phyloP scores from a whole-genome alignment of 2,113 vertebrate genomes.

The Forbesichthys papilliferus region DNA sequence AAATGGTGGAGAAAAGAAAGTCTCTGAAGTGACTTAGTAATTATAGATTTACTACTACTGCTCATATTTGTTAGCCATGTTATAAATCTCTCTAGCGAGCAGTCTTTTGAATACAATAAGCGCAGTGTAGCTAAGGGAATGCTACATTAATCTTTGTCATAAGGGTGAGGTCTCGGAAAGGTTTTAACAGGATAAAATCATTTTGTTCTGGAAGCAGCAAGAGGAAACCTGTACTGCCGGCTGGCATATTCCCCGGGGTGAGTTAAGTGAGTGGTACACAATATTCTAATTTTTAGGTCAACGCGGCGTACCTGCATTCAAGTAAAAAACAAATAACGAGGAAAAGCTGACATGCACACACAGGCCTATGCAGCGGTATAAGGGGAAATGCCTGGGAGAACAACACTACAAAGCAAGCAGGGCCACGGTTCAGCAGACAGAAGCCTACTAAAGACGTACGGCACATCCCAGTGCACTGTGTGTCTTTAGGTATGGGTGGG shows the following conservation, averaged over 20 bases:
- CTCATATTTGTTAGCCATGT: slow-evolving; percentile 10
- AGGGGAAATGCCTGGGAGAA: not conserved
- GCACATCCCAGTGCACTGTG: not conserved
- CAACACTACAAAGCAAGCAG: not conserved
- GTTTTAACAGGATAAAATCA: slow-evolving; percentile 16
- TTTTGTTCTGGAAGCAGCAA: slow-evolving; percentile 40
- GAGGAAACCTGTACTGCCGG: slow-evolving; percentile 54
- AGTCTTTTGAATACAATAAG: not conserved
- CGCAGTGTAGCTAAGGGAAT: slow-evolving; percentile 26
- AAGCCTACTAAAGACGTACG: too few relatives aligned
- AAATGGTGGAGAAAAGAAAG: too few relatives aligned
- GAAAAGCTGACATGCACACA: not conserved
- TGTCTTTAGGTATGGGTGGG: not conserved
- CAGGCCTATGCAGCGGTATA: slow-evolving; percentile 3
- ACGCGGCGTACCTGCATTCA: not conserved
- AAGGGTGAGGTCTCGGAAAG: slow-evolving; percentile 23
- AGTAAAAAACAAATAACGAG: too few relatives aligned
- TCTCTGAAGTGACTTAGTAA: too few relatives aligned
- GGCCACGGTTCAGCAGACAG: not conserved
- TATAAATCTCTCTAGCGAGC: not conserved
- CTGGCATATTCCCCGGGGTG: slow-evolving; percentile 50
- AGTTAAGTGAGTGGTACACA: slow-evolving; percentile 12
- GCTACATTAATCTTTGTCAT: slow-evolving; percentile 21
- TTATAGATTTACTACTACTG: not conserved
- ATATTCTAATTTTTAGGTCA: slow-evolving; percentile 18